A percentile compares a stretch with the other conserved stretches of the same genome.
Conservation (phyloP, 2,797 vertebrate species). For the Syndactyla subalaris region DNA sequence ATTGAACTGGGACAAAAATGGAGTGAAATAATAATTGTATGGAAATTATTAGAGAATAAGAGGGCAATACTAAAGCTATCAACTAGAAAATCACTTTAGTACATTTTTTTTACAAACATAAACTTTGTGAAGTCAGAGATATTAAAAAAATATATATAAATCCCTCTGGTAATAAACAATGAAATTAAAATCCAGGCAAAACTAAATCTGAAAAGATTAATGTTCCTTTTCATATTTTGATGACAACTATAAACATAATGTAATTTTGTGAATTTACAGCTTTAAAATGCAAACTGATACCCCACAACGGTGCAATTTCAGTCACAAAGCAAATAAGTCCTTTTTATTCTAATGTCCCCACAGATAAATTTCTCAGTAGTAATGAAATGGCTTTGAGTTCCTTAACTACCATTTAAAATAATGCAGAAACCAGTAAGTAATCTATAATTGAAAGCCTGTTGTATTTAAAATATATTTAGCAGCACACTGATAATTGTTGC, state of each 20-base stretch:
- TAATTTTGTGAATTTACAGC: conserved; percentile 63
- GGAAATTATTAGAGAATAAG: conserved; percentile 65
- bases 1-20: conserved; percentile 52
- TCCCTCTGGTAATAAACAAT: conserved; percentile 55
- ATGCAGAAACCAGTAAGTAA: not conserved
- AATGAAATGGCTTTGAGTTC: conserved; percentile 55
- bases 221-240: conserved; percentile 50
- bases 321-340: conserved; percentile 34
- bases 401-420: conserved; percentile 31
- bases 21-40: conserved; percentile 32
- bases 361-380: conserved; percentile 28
- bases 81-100: conserved; percentile 71
- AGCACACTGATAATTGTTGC: not conserved
- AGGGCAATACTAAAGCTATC: conserved; percentile 58
- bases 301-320: conserved; percentile 40
- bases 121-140: conserved; percentile 62
- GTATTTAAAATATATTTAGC: not conserved
- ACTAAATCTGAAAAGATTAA: conserved; percentile 72
- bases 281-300: conserved; percentile 69
- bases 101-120: conserved; percentile 58
- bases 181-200: conserved; percentile 71
- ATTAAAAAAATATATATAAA: conserved; percentile 52
- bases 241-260: conserved; percentile 64
- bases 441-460: not conserved
- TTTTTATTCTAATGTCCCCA: conserved; percentile 43